Conservation (phyloP, 2,888 invertebrate genomes). For the Desoria tigrina region DNA sequence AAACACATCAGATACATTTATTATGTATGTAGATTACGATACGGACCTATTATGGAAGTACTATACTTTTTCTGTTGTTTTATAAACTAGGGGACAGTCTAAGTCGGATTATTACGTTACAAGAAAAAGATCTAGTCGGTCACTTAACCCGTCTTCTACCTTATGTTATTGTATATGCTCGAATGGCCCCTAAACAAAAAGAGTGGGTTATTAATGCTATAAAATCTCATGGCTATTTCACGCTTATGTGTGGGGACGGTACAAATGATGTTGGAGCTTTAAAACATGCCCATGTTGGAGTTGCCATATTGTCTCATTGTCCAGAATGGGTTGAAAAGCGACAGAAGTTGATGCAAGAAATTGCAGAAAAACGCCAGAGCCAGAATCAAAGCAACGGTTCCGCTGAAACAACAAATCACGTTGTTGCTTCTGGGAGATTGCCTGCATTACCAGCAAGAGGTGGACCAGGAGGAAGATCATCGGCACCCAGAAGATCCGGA, state of each 20-base stretch:
- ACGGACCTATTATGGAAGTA: too few relatives aligned
- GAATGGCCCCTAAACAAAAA: conserved; percentile 98
- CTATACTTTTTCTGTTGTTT: background rate
- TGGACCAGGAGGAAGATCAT: conserved; percentile 4
- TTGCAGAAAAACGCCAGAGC: conserved; percentile 35
- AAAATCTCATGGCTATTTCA: conserved; percentile 81
- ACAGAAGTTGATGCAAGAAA: conserved; percentile 46
- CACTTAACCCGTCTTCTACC: conserved; percentile 66
- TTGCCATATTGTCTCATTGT: conserved; percentile 51
- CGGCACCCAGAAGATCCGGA: conserved; percentile 2
- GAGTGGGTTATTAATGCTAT: conserved; percentile 89
- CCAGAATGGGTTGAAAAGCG: conserved; percentile 53
- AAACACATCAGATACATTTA: too few relatives aligned
- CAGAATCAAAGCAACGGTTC: conserved; percentile 18
- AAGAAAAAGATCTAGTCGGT: conserved; percentile 46
- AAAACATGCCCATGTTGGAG: conserved; percentile 92
- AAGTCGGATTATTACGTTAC: conserved; percentile 59
- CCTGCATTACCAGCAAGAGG: conserved; percentile 20
- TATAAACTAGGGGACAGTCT: conserved; percentile 37
- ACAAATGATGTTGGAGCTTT: conserved; percentile 99
- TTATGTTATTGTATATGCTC: conserved; percentile 86
- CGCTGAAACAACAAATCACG: conserved; percentile 4
- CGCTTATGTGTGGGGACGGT: conserved; percentile 99
- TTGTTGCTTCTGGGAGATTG: conserved; percentile 7
- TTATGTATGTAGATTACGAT: too few relatives aligned